A percentile compares a stretch with the other conserved stretches of the same genome.
Conservation (phyloP, 2,113 vertebrate genomes). For the Bubo bubo region DNA sequence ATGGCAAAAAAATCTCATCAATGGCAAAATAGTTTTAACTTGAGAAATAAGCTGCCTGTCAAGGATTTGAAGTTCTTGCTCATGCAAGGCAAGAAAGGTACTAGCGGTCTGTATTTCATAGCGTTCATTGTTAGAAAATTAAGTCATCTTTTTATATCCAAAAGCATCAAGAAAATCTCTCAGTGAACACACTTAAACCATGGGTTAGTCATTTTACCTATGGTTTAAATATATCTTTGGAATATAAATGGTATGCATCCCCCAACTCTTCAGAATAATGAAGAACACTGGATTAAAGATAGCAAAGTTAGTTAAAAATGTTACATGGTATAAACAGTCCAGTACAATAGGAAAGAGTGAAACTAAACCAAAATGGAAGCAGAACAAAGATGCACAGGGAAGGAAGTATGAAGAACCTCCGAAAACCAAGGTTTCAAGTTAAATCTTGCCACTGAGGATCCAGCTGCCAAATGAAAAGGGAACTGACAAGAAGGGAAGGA, state of each 20-base stretch:
- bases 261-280: not conserved
- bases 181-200: not conserved
- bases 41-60: not conserved
- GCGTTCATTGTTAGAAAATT: not conserved
- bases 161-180: not conserved
- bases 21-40: not conserved
- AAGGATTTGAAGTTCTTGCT: not conserved
- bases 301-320: not conserved
- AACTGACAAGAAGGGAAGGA: not conserved
- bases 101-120: not conserved
- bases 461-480: not conserved
- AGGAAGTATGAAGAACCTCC: not conserved
- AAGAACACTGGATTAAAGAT: not conserved
- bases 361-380: not conserved
- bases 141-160: not conserved
- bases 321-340: not conserved
- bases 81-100: not conserved
- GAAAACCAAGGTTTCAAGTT: not conserved
- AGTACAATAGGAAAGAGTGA: not conserved
- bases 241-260: not conserved
- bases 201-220: not conserved
- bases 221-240: not conserved
- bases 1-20: not conserved
- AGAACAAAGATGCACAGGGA: not conserved
- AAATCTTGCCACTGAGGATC: not conserved